A percentile compares a stretch with the other conserved stretches of the same genome.
These are phyloP conservation scores for Heterohyrax brucei DNA, from an alignment of 2,797 vertebrate species.

Conservation along the genomic window DNA sequence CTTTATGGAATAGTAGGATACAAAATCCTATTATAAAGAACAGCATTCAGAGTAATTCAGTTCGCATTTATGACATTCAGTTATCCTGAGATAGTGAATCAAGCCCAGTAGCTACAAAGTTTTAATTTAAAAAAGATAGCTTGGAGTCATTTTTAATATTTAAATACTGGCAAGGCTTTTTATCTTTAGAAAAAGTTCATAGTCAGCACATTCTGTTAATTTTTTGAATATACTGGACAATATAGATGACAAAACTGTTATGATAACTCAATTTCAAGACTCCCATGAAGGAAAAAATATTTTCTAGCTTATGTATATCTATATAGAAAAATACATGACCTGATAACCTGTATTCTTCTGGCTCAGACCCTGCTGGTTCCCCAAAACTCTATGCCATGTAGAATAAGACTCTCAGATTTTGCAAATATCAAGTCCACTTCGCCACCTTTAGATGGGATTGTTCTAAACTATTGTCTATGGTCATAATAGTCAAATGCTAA, in stretches of 20 bases:
- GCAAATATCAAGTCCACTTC: background rate
- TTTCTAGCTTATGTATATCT: background rate
- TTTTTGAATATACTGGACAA: constrained; percentile 76
- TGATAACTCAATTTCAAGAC: constrained; percentile 49
- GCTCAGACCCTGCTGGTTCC: background rate
- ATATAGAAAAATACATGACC: background rate
- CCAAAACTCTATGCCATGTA: background rate
- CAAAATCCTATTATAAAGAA: constrained; percentile 11
- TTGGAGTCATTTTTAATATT: constrained; percentile 82
- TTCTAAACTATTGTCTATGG: background rate
- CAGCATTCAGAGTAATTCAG: background rate
- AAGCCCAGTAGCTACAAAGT: background rate
- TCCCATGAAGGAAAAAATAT: background rate
- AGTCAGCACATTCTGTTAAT: constrained; percentile 85
- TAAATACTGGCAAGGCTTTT: constrained; percentile 65
- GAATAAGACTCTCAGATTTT: background rate
- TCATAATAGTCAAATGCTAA: background rate
- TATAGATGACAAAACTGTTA: constrained; percentile 69
- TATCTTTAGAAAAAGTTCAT: constrained; percentile 80
- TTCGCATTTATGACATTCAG: background rate
- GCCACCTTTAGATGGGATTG: background rate
- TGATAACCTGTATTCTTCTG: background rate
- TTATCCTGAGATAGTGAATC: constrained; percentile 6
- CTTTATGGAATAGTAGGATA: constrained; percentile 20
- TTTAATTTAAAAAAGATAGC: constrained; percentile 77